Evolutionary conservation across 2,888 invertebrate species (phyloP).

Genomic region (Drosophila pegasa): DNA sequence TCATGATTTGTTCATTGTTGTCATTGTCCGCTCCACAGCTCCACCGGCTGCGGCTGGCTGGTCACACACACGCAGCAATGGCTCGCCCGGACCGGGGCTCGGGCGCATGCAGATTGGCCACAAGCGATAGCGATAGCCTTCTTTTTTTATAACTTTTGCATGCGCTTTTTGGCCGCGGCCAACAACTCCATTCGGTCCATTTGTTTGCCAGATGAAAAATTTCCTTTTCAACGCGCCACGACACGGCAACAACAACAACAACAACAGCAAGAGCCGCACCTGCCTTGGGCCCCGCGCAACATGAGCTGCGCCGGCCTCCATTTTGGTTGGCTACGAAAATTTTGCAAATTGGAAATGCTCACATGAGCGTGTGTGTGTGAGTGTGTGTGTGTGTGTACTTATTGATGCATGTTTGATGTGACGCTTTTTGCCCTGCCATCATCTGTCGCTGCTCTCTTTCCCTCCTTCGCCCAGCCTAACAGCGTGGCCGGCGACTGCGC

Average conservation of each 20-base stretch:
- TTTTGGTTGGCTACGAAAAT: conserved; percentile 64
- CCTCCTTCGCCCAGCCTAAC: conserved; percentile 16
- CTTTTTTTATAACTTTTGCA: conserved; percentile 43
- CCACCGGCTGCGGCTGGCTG: conserved; percentile 21
- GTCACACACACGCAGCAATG: conserved; percentile 46
- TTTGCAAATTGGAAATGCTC: conserved; percentile 76
- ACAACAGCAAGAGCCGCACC: conserved; percentile 53
- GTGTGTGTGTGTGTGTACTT: conserved; percentile 39
- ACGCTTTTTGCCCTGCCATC: conserved; percentile 57
- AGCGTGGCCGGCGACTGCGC: conserved; percentile 50
- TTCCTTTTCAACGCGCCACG: conserved; percentile 72
- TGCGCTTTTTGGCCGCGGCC: conserved; percentile 51
- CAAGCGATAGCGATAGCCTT: conserved; percentile 80
- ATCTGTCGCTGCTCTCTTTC: conserved; percentile 6
- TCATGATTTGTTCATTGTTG: conserved; percentile 80
- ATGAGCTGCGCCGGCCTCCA: conserved; percentile 31
- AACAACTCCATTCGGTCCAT: conserved; percentile 60
- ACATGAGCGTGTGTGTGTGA: conserved; percentile 5
- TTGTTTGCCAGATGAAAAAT: conserved; percentile 73
- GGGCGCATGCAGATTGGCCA: conserved; percentile 77
- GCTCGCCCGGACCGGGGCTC: conserved; percentile 27
- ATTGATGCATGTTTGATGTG: conserved; percentile 80
- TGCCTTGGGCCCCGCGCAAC: conserved; percentile 42
- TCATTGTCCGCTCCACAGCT: conserved; percentile 63
- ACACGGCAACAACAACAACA: conserved; percentile 30